Evolutionary conservation across 2,797 vertebrate genomes (phyloP), one percentile per base, ranked within the genome.

Genomic region (Crenuchus spilurus): DNA sequence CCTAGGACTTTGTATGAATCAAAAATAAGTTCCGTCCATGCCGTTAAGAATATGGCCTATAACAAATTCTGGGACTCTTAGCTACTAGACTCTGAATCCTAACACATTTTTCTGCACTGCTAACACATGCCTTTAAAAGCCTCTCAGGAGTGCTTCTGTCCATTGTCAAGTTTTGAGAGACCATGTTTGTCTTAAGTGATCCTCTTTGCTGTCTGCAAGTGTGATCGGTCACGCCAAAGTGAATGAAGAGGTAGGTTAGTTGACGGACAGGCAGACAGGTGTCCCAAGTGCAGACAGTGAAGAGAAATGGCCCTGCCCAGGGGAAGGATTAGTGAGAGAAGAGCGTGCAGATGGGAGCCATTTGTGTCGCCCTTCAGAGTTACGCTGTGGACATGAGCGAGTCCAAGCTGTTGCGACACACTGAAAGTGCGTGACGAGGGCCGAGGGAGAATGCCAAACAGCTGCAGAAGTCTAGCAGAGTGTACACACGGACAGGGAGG

Each of bases 191-290:
- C 8, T 31, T 9, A 72, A 72, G 26, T 51, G 69, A 20, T 49
- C n/a, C 2, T 52, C 14, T 65, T 67, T 33, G 58, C n/a, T 42
- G 10, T 20, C 24, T 54, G 49, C 55, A 41, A 64, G 67, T 22
- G 18, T 42, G 51, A 41, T 22, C 42, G 28, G 44, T 69, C 24
- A 35, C 44, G 30, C 65, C 68, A 31, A 65, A 37, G 33, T 2
- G 9, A 58, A 48, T 48, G 31, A 62, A 70, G 49, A 46, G 35
- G 10, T 26, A 42, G 49, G 28, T n/a, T 37, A 51, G 52, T 60
- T 80, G 74, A 79, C 48, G 49, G 62, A 65, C 75, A 64, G 70
- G 51, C 35, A 51, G 66, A 46, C 77, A 74, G 72, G 74, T 76
- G 79, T 30, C 37, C 44, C 6, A 16, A 26, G 41, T 65, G 55